Base-by-base conservation (phyloP, 64 coral and sea anemone species). In the Pocillopora damicornis region DNA sequence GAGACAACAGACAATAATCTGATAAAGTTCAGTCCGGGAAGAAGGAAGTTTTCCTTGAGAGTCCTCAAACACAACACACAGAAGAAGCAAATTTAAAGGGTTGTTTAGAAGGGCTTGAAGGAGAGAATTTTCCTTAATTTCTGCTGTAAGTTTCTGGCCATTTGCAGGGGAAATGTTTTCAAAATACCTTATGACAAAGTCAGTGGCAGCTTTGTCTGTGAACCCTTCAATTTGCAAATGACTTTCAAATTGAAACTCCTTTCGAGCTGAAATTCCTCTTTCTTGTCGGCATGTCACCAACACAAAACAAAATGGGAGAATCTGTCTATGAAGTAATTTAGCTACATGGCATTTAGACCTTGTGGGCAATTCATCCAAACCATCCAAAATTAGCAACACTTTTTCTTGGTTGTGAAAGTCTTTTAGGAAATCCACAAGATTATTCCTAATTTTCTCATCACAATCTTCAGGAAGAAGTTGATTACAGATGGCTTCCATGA, bases 11-110 rank as follows among this genome's bases (percentile, higher is more conserved):
- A 80, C 23, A 16, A 89, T 89, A 11, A 74, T 81, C 26, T 74
- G 15, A 42, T 82, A 89, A 5, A 89, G 78, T 17, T 82, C 45
- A 20, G 88, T 89, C 36, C 59, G 34, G 23, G 78, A 71, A 37
- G 64, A 69, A 4, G 88, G 88, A 2, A 89, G 78, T 59, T 82
- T 37, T 14, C 77, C 77, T 15, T 89, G 18, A 74, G 59, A 59
- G 18, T 82, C 88, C 58, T 89, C 88, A 82, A 67, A 89, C 63
- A 89, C 88, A 59, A 89, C 88, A 58, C 78, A 89, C 1, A 89
- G 37, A 37, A 89, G 61, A 13, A 72, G 61, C 12, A 69, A 34
- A 60, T 82, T 89, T 69, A 89, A 80, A 0, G 88, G 88, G 56
- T 58, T 89, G 11, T 17, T 75, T 8, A 0, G 17, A 4, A 89